Evolutionary conservation across 2,113 vertebrate genomes (phyloP), one percentile per base, ranked within the genome.

Genomic region (Gasterosteus nipponicus): DNA sequence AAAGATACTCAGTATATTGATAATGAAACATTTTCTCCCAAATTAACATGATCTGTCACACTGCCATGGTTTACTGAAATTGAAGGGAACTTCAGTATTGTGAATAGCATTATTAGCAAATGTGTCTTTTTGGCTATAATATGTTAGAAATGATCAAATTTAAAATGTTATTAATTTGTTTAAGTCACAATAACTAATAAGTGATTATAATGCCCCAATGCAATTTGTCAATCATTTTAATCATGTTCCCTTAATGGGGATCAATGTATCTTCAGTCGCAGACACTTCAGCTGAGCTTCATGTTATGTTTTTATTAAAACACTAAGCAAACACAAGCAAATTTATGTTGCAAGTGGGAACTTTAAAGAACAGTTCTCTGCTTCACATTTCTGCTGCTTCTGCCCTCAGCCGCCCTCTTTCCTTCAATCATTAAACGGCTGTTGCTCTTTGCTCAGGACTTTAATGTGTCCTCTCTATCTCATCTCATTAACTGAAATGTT

Each of bases 401-500:
- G 56, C 38, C 47, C 41, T 80, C 2, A 51, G 9, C 62, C 14
- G 19, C n/a, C 44, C 33, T 64, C 38, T 53, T 53, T 39, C 61
- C 26, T 59, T 63, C 35, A 81, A 70, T 67, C 47, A 7, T 78
- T 78, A 67, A 75, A 84, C 65, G 8, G 22, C 42, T 72, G 8
- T 67, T 51, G 67, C n/a, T 73, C 69, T 78, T 87, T 84, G 72
- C 53, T 77, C 26, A 7, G 14, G 62, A 42, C 64, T 73, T 84
- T 75, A 53, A 69, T 74, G 61, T 81, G 68, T 74, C 47, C 59
- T 69, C 41, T 59, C 2, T 69, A 49, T 80, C 75, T 79, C 67
- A 53, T 67, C 78, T 86, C 85, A 83, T 76, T 80, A 86, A 76
- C 49, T 80, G 65, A 70, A 86, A 81, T 58, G 63, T 81, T 85